Base-by-base conservation (phyloP, 2,888 invertebrate genomes). In the Cheilosia urbana region DNA sequence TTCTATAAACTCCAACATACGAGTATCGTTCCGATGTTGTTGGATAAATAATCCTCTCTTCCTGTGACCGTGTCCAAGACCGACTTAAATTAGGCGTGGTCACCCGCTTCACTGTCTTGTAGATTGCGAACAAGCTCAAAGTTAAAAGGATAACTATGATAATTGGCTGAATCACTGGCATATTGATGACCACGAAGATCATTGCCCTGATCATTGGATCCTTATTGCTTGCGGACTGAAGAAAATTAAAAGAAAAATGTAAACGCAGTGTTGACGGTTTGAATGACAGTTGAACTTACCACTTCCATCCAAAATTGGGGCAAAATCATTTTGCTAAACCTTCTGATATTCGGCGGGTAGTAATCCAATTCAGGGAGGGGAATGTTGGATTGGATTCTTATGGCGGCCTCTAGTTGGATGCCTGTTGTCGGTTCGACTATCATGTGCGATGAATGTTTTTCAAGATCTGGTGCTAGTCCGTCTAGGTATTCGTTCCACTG, bases 241-340 rank as follows among this genome's bases (percentile, higher is more conserved):
- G 66, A 24, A 9, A 9, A 40, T 11, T 45, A 13, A 11, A 19
- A 34, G 0, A 75, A n/a, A 7, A 4, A n/a, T 47, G 17, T 4
- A 2, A 4, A 15, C 21, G 5, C n/a, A n/a, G 4, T 1, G 15
- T 21, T 15, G 30, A 11, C 1, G 4, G 9, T 1, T 47, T 1
- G 0, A 19, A 4, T 24, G 24, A 15, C 15, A 6, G 24, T 24
- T 13, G 13, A 4, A 30, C 87, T 94, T 91, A 95, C 95, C 90
- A 95, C 95, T 94, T 95, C 95, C 4, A 94, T 93, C 95, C 95
- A 96, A 88, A 95, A 94, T 89, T 95, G 91, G 0, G 96, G 96
- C 49, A 96, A 87, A 0, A 94, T 90, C 45, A 93, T 92, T 80
- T 94, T 93, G 30, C 94, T 94, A 81, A 95, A 94, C 83, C 90